Conservation (phyloP, 2,888 invertebrate species). For the Luperina testacea region DNA sequence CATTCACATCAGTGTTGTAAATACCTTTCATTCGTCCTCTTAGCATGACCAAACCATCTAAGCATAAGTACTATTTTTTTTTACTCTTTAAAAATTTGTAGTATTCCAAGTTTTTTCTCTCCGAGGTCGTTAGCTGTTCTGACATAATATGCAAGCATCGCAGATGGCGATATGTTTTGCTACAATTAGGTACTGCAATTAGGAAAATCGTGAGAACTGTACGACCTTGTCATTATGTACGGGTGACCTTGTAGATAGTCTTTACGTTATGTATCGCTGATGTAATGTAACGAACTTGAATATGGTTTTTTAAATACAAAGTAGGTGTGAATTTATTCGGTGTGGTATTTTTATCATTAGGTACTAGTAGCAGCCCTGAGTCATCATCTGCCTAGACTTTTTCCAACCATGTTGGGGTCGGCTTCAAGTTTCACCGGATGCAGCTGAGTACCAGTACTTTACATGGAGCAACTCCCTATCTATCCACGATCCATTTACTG, state of each 20-base stretch:
- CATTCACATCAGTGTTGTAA: too few species aligned
- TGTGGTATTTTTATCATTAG: too few species aligned
- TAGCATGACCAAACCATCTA: background rate
- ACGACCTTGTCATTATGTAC: conserved; percentile 33
- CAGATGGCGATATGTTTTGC: conserved; percentile 31
- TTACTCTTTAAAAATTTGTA: background rate
- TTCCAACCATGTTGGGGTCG: too few species aligned
- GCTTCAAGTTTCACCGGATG: too few species aligned
- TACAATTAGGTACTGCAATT: conserved; percentile 31
- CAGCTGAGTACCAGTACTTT: too few species aligned
- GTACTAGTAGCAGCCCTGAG: too few species aligned
- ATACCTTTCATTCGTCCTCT: too few species aligned
- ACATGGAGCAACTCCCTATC: too few species aligned
- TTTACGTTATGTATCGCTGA: background rate
- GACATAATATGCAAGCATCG: conserved; percentile 4
- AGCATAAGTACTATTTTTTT: background rate
- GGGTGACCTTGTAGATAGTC: conserved; percentile 24
- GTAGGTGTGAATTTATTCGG: background rate
- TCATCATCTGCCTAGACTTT: too few species aligned
- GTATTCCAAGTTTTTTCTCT: background rate
- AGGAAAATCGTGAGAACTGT: conserved; percentile 43
- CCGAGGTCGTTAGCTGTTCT: conserved; percentile 13
- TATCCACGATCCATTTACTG: too few species aligned
- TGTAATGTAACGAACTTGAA: conserved; percentile 16
- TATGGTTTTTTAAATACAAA: background rate